These are phyloP conservation scores for Anguilla japonica DNA, from an alignment of 2,113 vertebrate genomes.

Conservation along the genomic window DNA sequence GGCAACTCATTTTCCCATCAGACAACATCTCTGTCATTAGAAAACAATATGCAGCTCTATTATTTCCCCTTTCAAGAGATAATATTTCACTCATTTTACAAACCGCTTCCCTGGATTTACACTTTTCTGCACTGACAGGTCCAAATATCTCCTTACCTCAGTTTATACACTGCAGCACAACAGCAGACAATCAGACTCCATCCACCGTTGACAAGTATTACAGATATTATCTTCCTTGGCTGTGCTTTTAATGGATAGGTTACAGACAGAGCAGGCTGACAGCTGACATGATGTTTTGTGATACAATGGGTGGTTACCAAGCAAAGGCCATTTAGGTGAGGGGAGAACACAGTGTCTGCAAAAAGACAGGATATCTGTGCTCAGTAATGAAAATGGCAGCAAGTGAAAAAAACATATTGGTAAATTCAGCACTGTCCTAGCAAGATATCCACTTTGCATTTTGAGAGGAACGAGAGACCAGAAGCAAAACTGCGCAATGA, in stretches of 20 bases:
- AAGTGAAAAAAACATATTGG: background rate
- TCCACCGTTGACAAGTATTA: background rate
- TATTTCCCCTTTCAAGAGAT: background rate
- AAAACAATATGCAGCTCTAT: background rate
- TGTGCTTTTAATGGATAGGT: conserved; percentile 7
- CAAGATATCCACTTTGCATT: background rate
- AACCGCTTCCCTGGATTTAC: background rate
- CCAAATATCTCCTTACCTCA: background rate
- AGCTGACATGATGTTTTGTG: conserved; percentile 9
- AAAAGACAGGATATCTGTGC: background rate
- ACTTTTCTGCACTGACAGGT: background rate
- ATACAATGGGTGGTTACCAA: conserved; percentile 6
- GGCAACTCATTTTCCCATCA: background rate
- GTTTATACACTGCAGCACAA: background rate
- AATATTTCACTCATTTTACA: background rate
- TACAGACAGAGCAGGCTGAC: background rate
- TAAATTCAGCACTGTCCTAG: background rate
- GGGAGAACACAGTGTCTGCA: background rate
- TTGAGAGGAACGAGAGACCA: background rate
- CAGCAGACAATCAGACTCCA: background rate
- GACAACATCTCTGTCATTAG: background rate
- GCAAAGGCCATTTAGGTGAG: background rate
- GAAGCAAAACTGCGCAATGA: background rate
- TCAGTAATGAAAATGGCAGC: background rate
- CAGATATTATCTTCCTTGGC: conserved; percentile 4